Base-by-base conservation (phyloP, 2,797 vertebrate genomes). In the Hippoglossus hippoglossus region DNA sequence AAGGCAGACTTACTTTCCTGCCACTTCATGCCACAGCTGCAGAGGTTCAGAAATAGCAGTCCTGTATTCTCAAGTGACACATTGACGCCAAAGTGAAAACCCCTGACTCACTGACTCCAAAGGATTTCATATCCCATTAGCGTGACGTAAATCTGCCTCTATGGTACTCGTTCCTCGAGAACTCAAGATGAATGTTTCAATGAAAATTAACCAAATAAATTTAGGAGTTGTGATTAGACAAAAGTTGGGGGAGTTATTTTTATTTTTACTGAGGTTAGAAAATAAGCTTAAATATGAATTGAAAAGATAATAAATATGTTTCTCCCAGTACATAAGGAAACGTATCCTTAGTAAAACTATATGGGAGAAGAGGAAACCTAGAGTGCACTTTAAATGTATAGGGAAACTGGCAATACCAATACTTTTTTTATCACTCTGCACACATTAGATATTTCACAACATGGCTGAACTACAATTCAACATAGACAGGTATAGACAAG, bases 1-100 rank as follows among this genome's bases (percentile, higher is more conserved):
- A 83, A 81, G 82, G 61, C 60, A 41, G 61, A 79, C 81, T 86
- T 68, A 62, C 66, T 84, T 80, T 83, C 83, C 71, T 65, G 62
- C 25, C 66, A 67, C 79, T 74, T 82, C 61, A 51, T 61, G 67
- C 61, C 62, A 69, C 75, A 88, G 89, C 74, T 88, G 87, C 71
- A 63, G 63, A 36, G 49, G 24, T 68, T 84, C 83, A 81, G 60
- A 83, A 86, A 82, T 79, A 89, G 79, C 67, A 54, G 25, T 16
- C 12, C 55, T 26, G 2, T 13, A 39, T 60, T 77, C 60, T 68
- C 67, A 75, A 50, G 57, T 77, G 75, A 79, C 83, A 77, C 36
- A 1, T 31, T 73, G 75, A 80, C 51, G 51, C 46, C 49, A 69
- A 50, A 57, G 63, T 64, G 70, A 68, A 80, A 87, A 47, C 34